A percentile compares a stretch with the other conserved stretches of the same genome.
These are phyloP conservation scores for Cheilosia soror DNA, from an alignment of 2,888 invertebrate genomes.

Conservation along the genomic window DNA sequence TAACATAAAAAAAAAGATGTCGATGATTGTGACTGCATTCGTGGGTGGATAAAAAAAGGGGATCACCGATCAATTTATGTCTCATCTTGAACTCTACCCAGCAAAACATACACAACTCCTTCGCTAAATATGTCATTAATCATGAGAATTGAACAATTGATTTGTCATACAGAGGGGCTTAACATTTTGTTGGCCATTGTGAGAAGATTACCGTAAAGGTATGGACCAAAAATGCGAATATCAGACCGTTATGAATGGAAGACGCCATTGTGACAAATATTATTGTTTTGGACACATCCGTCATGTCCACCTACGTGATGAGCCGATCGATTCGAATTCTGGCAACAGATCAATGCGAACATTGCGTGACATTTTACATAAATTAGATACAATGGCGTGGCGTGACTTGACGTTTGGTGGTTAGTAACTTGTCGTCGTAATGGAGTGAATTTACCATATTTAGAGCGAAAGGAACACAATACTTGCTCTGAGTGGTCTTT, in stretches of 20 bases:
- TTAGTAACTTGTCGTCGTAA: no score
- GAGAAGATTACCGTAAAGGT: neutral
- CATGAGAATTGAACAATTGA: conserved; percentile 55
- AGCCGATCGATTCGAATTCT: conserved; percentile 14
- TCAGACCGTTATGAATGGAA: conserved; percentile 21
- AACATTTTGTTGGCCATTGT: conserved; percentile 22
- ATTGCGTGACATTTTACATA: no score
- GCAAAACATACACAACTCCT: conserved; percentile 19
- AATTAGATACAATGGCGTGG: no score
- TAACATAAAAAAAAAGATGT: conserved; percentile 37
- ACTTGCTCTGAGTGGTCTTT: no score
- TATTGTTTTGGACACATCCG: conserved; percentile 8
- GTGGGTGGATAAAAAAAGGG: conserved; percentile 54
- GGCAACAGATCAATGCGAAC: neutral
- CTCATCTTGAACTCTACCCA: conserved; percentile 41
- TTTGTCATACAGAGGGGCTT: conserved; percentile 38
- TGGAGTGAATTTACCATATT: no score
- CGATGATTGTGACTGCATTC: conserved; percentile 29
- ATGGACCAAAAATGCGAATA: conserved; percentile 23
- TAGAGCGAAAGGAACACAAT: no score
- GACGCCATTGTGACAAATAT: conserved; percentile 13
- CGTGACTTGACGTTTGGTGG: no score
- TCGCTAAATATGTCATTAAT: conserved; percentile 56
- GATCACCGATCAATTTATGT: conserved; percentile 61
- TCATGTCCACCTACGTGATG: conserved; percentile 35